These are phyloP conservation scores for Cephalopholis sonnerati DNA, from an alignment of 2,113 vertebrate genomes.

Conservation along the genomic window DNA sequence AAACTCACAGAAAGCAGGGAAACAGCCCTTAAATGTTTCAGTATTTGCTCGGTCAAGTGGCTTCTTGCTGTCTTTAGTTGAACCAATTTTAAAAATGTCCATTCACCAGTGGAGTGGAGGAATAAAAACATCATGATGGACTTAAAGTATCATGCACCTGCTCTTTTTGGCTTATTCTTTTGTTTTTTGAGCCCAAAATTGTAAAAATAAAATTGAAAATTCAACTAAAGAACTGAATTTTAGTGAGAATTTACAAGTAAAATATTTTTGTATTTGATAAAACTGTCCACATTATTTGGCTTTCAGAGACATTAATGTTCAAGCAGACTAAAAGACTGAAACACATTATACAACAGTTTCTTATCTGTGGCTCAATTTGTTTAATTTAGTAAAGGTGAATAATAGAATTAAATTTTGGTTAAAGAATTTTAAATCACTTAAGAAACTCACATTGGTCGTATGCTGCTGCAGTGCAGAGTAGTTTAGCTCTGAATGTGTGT, in stretches of 20 bases:
- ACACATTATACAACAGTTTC: background rate
- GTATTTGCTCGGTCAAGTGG: background rate
- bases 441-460: background rate
- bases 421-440: background rate
- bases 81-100: background rate
- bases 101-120: background rate
- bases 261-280: background rate
- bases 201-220: background rate
- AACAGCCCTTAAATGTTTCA: background rate
- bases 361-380: background rate
- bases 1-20: slow-evolving; percentile 16
- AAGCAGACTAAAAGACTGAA: background rate
- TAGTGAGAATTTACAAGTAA: background rate
- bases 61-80: background rate
- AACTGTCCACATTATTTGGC: background rate
- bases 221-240: slow-evolving; percentile 14
- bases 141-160: slow-evolving; percentile 38
- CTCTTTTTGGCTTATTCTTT: background rate
- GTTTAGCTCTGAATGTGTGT: slow-evolving; percentile 56
- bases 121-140: slow-evolving; percentile 27
- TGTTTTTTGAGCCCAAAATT: background rate
- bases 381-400: background rate
- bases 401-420: background rate
- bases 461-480: slow-evolving; percentile 6
- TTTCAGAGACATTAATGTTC: background rate